Conservation (phyloP, 1,140 invertebrate genomes). For the Drosophila pseudoobscura region DNA sequence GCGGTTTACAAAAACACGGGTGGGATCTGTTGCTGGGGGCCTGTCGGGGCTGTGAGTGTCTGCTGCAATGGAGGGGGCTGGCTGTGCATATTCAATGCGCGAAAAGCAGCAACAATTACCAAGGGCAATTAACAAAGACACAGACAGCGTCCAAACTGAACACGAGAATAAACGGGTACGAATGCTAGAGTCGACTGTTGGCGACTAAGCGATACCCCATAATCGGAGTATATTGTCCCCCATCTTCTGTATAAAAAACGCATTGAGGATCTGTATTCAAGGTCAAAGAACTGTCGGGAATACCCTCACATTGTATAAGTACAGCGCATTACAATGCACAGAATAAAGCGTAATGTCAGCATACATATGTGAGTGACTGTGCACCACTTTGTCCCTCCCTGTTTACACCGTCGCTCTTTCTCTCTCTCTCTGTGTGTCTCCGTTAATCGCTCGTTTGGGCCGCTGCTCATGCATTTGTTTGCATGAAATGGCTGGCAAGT, state of each 20-base stretch:
- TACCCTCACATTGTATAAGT: not conserved
- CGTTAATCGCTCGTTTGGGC: slow-evolving; percentile 59
- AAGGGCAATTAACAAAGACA: slow-evolving; percentile 60
- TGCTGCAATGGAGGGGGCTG: not conserved
- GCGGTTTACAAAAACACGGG: slow-evolving; percentile 67
- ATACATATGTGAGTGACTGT: slow-evolving; percentile 18
- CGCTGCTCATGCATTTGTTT: slow-evolving; percentile 58
- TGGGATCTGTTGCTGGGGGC: slow-evolving; percentile 16
- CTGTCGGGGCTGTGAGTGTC: not conserved
- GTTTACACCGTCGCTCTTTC: slow-evolving; percentile 3
- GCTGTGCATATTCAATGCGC: slow-evolving; percentile 41
- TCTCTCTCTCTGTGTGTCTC: not conserved
- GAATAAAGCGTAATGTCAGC: slow-evolving; percentile 20
- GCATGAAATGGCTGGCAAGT: slow-evolving; percentile 59
- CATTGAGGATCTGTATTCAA: not conserved
- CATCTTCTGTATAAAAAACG: too few relatives aligned
- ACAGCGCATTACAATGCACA: slow-evolving; percentile 22
- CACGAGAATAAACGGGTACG: slow-evolving; percentile 16
- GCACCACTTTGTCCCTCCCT: slow-evolving; percentile 11
- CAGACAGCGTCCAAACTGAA: slow-evolving; percentile 8
- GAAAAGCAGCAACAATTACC: slow-evolving; percentile 59
- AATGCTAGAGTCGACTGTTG: too few relatives aligned
- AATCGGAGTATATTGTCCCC: too few relatives aligned
- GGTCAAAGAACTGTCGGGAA: not conserved
- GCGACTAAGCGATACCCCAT: not conserved